Conservation (phyloP, 2,888 invertebrate genomes). For the Onchidella celtica region DNA sequence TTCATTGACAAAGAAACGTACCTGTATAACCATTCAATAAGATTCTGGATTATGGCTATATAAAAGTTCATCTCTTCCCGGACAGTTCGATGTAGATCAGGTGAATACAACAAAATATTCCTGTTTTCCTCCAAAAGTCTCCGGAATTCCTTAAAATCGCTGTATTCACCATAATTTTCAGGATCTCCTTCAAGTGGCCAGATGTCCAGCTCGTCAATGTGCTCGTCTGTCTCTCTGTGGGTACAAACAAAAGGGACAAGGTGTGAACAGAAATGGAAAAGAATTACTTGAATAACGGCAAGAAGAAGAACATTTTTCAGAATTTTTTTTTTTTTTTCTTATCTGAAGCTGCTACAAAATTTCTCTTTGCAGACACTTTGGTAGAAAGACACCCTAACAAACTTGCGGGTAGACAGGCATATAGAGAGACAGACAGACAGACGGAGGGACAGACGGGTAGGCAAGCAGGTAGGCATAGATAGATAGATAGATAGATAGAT, state of each 20-base stretch:
- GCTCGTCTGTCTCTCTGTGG: conserved; percentile 27
- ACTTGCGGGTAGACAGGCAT: not conserved
- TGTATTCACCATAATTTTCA: conserved; percentile 58
- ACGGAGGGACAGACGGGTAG: not conserved
- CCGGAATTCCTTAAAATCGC: conserved; percentile 63
- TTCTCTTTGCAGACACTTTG: not conserved
- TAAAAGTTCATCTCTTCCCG: conserved; percentile 71
- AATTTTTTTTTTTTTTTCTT: too few relatives aligned
- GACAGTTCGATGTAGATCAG: conserved; percentile 50
- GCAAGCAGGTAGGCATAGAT: not conserved
- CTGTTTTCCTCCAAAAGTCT: conserved; percentile 69
- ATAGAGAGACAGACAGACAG: not conserved
- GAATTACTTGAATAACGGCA: not conserved
- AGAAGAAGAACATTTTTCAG: not conserved
- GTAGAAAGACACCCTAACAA: not conserved
- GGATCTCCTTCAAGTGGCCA: conserved; percentile 63
- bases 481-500: not conserved
- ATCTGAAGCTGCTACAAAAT: too few relatives aligned
- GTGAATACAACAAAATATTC: conserved; percentile 38
- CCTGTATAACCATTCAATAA: conserved; percentile 72
- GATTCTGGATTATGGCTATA: conserved; percentile 65
- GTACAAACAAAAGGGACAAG: too few relatives aligned
- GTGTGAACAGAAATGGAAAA: not conserved
- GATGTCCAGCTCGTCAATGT: not conserved
- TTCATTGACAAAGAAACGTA: too few relatives aligned